Evolutionary conservation across 2,113 vertebrate species (phyloP).

Genomic region (Dromiciops gliroides): DNA sequence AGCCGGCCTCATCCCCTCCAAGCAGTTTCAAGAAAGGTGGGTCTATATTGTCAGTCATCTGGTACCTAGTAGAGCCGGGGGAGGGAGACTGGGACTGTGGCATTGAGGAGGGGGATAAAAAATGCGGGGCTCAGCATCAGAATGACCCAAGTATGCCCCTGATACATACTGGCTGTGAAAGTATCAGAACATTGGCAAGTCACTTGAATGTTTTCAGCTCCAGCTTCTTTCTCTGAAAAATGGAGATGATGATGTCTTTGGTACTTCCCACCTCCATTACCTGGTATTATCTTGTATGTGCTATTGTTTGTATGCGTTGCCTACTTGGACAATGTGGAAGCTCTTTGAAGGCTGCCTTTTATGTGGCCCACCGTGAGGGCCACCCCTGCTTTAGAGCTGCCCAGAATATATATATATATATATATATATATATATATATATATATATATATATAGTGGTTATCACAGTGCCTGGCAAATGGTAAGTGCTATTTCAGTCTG

Average conservation of each 20-base stretch:
- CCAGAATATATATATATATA: no score
- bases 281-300: not conserved
- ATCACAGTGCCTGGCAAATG: no score
- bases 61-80: not conserved
- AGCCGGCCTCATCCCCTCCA: constrained; percentile 94
- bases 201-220: not conserved
- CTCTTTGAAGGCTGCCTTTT: no score
- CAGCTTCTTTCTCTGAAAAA: not conserved
- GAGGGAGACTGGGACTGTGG: not conserved
- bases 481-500: no score
- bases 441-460: no score
- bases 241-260: not conserved
- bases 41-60: constrained; percentile 54
- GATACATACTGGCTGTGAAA: not conserved
- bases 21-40: constrained; percentile 96
- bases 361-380: no score
- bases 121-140: fast-evolving
- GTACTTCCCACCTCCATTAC: not conserved
- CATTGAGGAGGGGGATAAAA: not conserved
- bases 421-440: no score
- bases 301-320: not conserved
- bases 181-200: not conserved
- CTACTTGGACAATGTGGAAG: no score
- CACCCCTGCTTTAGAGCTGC: no score
- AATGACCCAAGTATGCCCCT: not conserved